Conservation (phyloP, 2,888 invertebrate species). For the Ichneumoninae sp. region DNA sequence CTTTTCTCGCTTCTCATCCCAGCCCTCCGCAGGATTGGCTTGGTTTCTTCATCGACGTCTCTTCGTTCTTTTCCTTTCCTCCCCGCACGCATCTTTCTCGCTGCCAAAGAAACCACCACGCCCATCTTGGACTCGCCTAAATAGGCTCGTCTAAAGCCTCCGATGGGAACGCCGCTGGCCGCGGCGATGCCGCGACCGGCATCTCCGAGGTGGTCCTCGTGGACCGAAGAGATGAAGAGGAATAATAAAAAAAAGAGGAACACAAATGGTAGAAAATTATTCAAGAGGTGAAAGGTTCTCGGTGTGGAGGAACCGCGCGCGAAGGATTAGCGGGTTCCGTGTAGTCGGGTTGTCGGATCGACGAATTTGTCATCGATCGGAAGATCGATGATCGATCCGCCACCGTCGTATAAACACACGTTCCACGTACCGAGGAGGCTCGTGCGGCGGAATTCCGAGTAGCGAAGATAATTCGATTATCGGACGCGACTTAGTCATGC, state of each 20-base stretch:
- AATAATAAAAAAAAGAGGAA: neutral
- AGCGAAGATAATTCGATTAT: constrained; percentile 40
- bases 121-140: constrained; percentile 63
- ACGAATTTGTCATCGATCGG: constrained; percentile 46
- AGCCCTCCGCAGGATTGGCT: neutral
- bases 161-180: constrained; percentile 10
- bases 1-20: constrained; percentile 56
- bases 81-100: constrained; percentile 17
- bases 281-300: neutral
- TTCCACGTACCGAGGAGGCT: neutral
- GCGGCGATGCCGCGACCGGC: constrained; percentile 36
- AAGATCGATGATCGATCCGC: constrained; percentile 47
- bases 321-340: neutral
- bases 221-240: constrained; percentile 25
- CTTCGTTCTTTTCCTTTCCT: neutral
- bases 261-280: constrained; percentile 5
- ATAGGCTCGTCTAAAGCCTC: constrained; percentile 38
- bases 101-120: constrained; percentile 57
- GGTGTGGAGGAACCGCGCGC: neutral
- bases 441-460: constrained; percentile 26
- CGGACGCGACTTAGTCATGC: neutral
- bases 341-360: constrained; percentile 1
- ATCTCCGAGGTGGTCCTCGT: constrained; percentile 56
- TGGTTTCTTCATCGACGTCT: constrained; percentile 15
- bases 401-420: neutral